Evolutionary conservation across 2,113 vertebrate species (phyloP), one percentile per base, ranked within the genome.

Genomic region (Illadopsis cleaveri): DNA sequence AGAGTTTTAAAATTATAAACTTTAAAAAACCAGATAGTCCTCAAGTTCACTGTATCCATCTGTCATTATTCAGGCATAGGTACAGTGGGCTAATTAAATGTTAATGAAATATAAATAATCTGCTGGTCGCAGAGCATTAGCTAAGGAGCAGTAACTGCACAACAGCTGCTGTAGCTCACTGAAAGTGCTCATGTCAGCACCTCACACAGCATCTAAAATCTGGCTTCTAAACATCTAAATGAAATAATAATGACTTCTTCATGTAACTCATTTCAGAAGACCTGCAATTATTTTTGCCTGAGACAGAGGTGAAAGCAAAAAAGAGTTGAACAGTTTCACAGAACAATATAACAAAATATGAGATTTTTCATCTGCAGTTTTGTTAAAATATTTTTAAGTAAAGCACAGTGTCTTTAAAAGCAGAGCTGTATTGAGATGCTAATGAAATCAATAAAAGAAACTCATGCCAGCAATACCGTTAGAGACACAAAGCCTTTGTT

Each of bases 101-200:
- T 96, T 97, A 97, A 97, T 96, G 93, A 97, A 97, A 97, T 96
- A 96, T 72, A 97, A 97, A 97, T 97, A 97, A 96, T 96, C 92
- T 62, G 75, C 53, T 90, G 72, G 75, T 96, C 70, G 58, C 69
- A 93, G 93, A 96, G 94, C 85, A 89, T 96, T 96, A 96, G 94
- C 87, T 95, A 94, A 95, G 95, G 79, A 94, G 72, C 65, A 86
- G 91, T 90, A 93, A 96, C 91, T 86, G 76, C 79, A 73, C 48
- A 97, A 93, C 97, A 98, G 96, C 96, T 98, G 97, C 90, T 95
- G 45, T 66, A 87, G 77, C 80, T 94, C 83, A 91, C 89, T 14
- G 12, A 80, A 97, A 97, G 58, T 71, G 92, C 87, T 95, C 94
- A 42, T 56, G 89, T 97, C 97, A 97, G 96, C 97, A 97, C 85